A percentile compares a stretch with the other conserved stretches of the same genome.
Evolutionary conservation across 2,113 vertebrate genomes (phyloP).

Genomic region (Passer montanus): DNA sequence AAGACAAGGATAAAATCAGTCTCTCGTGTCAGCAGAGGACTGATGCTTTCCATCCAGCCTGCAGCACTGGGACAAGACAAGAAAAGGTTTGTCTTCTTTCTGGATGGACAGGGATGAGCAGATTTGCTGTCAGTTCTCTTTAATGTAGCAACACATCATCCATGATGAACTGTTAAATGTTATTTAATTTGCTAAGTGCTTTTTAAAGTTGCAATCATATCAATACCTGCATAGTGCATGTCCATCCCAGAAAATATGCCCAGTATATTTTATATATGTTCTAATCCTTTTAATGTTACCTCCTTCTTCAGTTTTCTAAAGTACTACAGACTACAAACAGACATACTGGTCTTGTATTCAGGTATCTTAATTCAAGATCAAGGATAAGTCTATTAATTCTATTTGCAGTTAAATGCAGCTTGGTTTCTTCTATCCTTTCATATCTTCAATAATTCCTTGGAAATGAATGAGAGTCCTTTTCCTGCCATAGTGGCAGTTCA

Average conservation of each 20-base stretch:
- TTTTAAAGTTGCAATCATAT: background rate
- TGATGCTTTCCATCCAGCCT: background rate
- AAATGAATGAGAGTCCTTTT: background rate
- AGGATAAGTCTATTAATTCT: background rate
- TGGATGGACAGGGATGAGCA: background rate
- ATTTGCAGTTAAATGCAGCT: background rate
- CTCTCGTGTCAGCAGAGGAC: background rate
- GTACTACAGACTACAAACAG: background rate
- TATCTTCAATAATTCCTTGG: background rate
- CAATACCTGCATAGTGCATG: background rate
- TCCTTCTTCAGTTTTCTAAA: background rate
- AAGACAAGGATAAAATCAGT: background rate
- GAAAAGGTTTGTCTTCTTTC: background rate
- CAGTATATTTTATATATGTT: background rate
- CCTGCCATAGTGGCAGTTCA: background rate
- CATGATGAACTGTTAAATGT: background rate
- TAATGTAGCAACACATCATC: background rate
- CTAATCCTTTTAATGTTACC: background rate
- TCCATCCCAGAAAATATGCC: background rate
- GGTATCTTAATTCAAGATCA: background rate
- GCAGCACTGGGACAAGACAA: background rate
- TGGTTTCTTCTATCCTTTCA: background rate
- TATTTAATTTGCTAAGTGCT: background rate
- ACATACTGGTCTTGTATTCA: background rate
- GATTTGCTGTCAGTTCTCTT: background rate